Evolutionary conservation across 2,113 vertebrate species (phyloP), one percentile per base, ranked within the genome.

Genomic region (Paratilapia polleni): DNA sequence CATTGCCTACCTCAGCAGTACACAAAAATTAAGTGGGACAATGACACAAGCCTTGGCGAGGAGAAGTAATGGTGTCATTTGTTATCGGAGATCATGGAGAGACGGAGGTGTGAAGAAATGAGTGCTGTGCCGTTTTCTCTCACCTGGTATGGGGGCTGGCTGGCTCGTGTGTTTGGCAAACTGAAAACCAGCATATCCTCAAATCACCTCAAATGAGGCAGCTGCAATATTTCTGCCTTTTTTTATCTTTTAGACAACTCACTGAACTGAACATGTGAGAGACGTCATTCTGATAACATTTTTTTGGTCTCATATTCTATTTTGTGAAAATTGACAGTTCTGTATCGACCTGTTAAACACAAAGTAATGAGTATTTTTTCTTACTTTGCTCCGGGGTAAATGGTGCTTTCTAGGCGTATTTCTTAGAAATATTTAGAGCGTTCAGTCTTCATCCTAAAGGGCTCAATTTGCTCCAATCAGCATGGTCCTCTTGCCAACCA

Each of bases 21-120:
- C 5, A 1, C 59, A 28, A 70, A 66, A 84, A 78, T 75, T 88
- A 96, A 95, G 88, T 96, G 92, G 95, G 95, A 87, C 95, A 95
- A 70, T 43, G 56, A 56, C 80, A 31, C 56, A 3, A 88, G 62
- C 75, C 82, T 79, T 17, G 5, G 80, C 89, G 91, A 89, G 73
- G n/a, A 75, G 84, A 82, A 88, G 64, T 92, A 94, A 94, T 92
- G 87, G 92, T 84, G 88, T 94, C 81, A 93, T 96, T 94, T 92
- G 86, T 94, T 94, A 91, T 90, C 52, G 11, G 80, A 76, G 81
- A 90, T 87, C 58, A 52, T 34, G 15, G 26, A 59, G 74, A 66
- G 82, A 84, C 83, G 34, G 82, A 78, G 80, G 77, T 22, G 60
- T 58, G 47, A 60, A 61, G 80, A 78, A 88, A 84, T 43, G 70